Evolutionary conservation across 1,140 invertebrate genomes (phyloP).

Genomic region (Orchestia grillus): DNA sequence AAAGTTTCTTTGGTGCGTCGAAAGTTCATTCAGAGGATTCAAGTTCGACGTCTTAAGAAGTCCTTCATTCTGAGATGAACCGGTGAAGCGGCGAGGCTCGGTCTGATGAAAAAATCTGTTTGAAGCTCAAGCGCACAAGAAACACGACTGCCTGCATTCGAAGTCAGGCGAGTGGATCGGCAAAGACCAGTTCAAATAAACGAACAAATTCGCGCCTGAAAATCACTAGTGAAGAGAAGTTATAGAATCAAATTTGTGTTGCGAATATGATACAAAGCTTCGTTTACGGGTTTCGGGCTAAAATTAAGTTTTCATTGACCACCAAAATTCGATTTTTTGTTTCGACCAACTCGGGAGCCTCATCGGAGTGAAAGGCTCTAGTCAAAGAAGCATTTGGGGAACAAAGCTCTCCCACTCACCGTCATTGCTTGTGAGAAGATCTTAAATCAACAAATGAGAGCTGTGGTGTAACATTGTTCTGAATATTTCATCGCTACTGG

Average conservation of each 20-base stretch:
- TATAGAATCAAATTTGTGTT: not conserved
- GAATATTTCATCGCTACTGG: not conserved
- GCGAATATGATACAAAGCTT: not conserved
- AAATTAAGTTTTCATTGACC: not conserved
- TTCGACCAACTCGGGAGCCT: not conserved
- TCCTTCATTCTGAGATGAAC: constrained; percentile 41
- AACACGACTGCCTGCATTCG: constrained; percentile 4
- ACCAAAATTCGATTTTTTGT: not conserved
- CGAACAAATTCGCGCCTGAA: not conserved
- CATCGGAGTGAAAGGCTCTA: not conserved
- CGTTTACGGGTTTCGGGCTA: not conserved
- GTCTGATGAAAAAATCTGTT: constrained; percentile 35
- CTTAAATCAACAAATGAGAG: not conserved
- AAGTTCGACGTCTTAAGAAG: constrained; percentile 41
- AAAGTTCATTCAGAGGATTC: constrained; percentile 30
- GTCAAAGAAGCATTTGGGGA: not conserved
- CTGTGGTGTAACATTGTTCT: not conserved
- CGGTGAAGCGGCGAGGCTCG: not conserved
- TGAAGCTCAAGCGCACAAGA: constrained; percentile 23
- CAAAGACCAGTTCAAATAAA: not conserved
- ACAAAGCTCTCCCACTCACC: not conserved
- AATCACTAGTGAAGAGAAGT: not conserved
- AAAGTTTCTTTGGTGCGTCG: constrained; percentile 27
- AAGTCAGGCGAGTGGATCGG: not conserved
- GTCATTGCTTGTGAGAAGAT: not conserved